phyloP scores from a whole-genome alignment of 2,113 vertebrate genomes.

The Crypturellus undulatus region DNA sequence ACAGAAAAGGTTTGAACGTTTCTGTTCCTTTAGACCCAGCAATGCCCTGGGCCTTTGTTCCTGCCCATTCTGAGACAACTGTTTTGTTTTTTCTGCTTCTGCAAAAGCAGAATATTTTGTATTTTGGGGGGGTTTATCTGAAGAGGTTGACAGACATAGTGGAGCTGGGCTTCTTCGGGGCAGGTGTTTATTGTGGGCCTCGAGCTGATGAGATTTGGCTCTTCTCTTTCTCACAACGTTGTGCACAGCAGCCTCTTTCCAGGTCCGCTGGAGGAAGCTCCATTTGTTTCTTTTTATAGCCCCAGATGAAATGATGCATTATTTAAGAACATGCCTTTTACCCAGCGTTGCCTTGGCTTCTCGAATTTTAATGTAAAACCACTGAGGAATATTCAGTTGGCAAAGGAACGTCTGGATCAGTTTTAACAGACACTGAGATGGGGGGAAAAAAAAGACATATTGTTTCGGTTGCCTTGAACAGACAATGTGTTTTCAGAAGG shows the following conservation, averaged over 20 bases:
- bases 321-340: neutral
- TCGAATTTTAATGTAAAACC: neutral
- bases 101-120: neutral
- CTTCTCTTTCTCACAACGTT: neutral
- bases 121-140: neutral
- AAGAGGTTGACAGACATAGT: neutral
- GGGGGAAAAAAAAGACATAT: neutral
- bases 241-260: neutral
- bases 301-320: neutral
- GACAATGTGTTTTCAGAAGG: neutral
- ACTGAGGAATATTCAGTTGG: neutral
- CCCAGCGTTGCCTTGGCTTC: neutral
- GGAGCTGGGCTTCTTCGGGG: neutral
- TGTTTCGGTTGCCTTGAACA: neutral
- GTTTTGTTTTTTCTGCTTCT: neutral
- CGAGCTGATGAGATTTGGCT: neutral
- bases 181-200: rapidly evolving
- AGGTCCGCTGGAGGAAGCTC: neutral
- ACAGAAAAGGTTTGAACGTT: neutral
- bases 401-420: neutral
- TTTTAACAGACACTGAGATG: neutral
- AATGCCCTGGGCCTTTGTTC: neutral
- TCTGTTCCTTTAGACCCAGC: neutral
- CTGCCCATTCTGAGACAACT: neutral
- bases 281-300: neutral